phyloP scores from a whole-genome alignment of 2,888 invertebrate species.

The Heteropelma amictum region DNA sequence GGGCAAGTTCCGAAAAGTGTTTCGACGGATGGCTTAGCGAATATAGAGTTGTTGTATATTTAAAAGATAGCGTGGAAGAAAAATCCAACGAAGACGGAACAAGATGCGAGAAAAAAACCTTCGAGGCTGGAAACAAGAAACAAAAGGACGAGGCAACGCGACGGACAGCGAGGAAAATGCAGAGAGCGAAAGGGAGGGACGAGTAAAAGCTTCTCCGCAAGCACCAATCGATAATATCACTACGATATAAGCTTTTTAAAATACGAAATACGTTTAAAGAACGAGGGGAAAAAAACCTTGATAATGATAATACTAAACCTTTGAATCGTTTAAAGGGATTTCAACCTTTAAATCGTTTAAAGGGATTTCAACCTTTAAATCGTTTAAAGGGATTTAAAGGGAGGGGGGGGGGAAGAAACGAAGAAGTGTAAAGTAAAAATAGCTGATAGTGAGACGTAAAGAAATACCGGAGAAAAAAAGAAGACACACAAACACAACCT shows the following conservation, averaged over 20 bases:
- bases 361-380: slow-evolving; percentile 19
- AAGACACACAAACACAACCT: slow-evolving; percentile 50
- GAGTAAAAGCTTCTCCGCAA: slow-evolving; percentile 69
- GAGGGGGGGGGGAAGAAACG: neutral
- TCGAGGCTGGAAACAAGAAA: neutral
- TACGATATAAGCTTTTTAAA: slow-evolving; percentile 76
- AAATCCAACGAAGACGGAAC: slow-evolving; percentile 1
- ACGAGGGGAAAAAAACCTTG: slow-evolving; percentile 56
- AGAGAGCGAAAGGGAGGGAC: slow-evolving; percentile 50
- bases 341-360: slow-evolving; percentile 34
- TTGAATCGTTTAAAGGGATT: slow-evolving; percentile 46
- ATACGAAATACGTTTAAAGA: slow-evolving; percentile 64
- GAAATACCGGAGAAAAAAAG: neutral
- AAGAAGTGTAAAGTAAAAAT: slow-evolving; percentile 11
- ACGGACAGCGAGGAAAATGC: neutral
- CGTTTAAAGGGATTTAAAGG: slow-evolving; percentile 18
- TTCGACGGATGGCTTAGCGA: slow-evolving; percentile 38
- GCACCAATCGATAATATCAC: slow-evolving; percentile 76
- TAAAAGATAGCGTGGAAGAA: neutral
- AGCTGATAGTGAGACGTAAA: no score
- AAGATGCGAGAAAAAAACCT: neutral
- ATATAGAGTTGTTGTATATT: slow-evolving; percentile 11
- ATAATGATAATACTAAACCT: slow-evolving; percentile 55
- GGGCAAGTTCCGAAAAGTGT: slow-evolving; percentile 13
- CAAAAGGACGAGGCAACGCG: neutral